Conservation (phyloP, 2,888 invertebrate species). For the Atherix ibis region DNA sequence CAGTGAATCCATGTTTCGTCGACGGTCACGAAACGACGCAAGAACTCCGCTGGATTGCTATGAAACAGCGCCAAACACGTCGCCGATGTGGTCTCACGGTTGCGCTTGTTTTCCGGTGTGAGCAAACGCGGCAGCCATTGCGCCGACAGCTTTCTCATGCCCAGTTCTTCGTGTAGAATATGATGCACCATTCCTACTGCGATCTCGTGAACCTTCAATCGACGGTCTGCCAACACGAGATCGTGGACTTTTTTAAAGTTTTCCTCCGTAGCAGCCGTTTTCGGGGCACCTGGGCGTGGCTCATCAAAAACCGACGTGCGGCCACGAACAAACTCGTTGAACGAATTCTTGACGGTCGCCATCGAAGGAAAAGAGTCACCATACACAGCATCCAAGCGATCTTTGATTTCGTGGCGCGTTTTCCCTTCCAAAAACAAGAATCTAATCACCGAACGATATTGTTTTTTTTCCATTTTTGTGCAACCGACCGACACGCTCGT, state of each 20-base stretch:
- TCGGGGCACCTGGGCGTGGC: conserved; percentile 4
- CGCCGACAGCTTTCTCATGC: conserved; percentile 5
- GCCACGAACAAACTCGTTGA: conserved; percentile 5
- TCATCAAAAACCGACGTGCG: conserved; percentile 7
- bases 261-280: too few relatives aligned
- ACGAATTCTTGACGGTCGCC: conserved; percentile 6
- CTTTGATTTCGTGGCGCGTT: too few relatives aligned
- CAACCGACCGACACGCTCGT: too few relatives aligned
- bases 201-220: conserved; percentile 3
- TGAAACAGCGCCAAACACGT: conserved; percentile 5
- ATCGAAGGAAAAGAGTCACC: conserved; percentile 5
- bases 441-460: too few relatives aligned
- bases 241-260: too few relatives aligned
- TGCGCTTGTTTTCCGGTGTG: conserved; percentile 5
- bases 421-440: too few relatives aligned
- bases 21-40: conserved; percentile 5
- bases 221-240: too few relatives aligned
- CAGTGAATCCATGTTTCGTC: conserved; percentile 6
- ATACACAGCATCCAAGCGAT: conserved; percentile 4
- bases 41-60: conserved; percentile 5
- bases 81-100: conserved; percentile 1
- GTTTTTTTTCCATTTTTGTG: too few relatives aligned
- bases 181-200: conserved; percentile 3
- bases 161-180: conserved; percentile 4
- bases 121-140: conserved; percentile 6